Conservation (phyloP, 1,140 invertebrate species). For the Drosophila dunni region DNA sequence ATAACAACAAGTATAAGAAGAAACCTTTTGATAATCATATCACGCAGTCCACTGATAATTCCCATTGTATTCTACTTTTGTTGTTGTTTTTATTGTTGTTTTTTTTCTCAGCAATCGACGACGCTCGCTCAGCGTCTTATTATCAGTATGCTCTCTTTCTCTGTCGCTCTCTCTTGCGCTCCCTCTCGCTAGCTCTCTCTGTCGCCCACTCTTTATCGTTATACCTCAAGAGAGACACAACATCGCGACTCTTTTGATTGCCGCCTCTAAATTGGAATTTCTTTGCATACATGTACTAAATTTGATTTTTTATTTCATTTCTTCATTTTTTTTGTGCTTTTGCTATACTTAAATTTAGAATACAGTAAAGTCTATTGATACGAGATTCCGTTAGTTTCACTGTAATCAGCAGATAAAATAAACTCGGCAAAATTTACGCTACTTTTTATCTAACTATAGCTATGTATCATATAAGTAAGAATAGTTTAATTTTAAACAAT, state of each 20-base stretch:
- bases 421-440: too few species aligned
- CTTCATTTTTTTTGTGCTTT: conserved; percentile 1
- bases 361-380: conserved; percentile 35
- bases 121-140: conserved; percentile 38
- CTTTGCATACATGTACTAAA: conserved; percentile 25
- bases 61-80: conserved; percentile 68
- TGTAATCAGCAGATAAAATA: too few species aligned
- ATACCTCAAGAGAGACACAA: conserved; percentile 14
- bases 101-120: conserved; percentile 34
- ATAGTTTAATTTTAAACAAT: neutral
- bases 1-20: conserved; percentile 51
- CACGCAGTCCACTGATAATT: conserved; percentile 80
- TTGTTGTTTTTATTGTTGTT: conserved; percentile 48
- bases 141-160: conserved; percentile 55
- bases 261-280: conserved; percentile 26
- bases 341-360: conserved; percentile 56
- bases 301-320: conserved; percentile 41
- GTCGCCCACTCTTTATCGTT: conserved; percentile 15
- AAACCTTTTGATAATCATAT: conserved; percentile 81
- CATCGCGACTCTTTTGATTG: conserved; percentile 25
- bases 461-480: neutral
- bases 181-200: neutral
- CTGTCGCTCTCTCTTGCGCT: conserved; percentile 2
- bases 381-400: neutral
- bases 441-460: too few species aligned